Base-by-base conservation (phyloP, 2,888 invertebrate species). In the Protodeltote pygarga region DNA sequence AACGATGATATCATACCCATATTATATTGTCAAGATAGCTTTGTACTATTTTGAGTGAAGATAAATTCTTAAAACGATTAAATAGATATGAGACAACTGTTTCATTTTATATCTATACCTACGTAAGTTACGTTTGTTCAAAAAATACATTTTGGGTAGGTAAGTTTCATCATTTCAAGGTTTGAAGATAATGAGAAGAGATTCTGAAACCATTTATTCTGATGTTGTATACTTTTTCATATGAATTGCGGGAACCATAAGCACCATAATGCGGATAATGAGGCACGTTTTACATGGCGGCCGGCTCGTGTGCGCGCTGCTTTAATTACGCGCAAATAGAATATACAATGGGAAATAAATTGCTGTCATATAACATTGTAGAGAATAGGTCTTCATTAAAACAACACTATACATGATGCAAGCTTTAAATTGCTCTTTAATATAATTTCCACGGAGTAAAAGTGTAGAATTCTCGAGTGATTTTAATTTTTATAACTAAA, bases 231-330 rank as follows among this genome's bases (percentile, higher is more conserved):
- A 59, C 58, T 48, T 61, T 60, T 57, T 55, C 45, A 59, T 54
- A 55, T 55, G 45, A 66, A 59, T 67, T 62, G 58, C 42, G 45
- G 50, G 52, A 52, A 38, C 57, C 52, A 62, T 59, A 52, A 60
- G 55, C 58, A 45, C 53, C 68, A 64, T 73, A 80, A 78, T 79
- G 75, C 74, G 60, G 61, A 67, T 66, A 67, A 71, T 81, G 82
- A 82, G 76, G 81, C 81, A 84, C 77, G 77, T 80, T 70, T 49
- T 55, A 68, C 45, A 49, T 40, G 53, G 54, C 29, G 25, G 45
- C 16, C 42, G 53, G 46, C 44, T 58, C 51, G 67, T 73, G 68
- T 66, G 59, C 58, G 62, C 49, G 47, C 60, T 46, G 64, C 51
- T 39, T 57, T 71, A 73, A 75, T 75, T 75, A 75, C 67, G 65